Base-by-base conservation (phyloP, 2,113 vertebrate genomes). In the Proterorhinus semilunaris region DNA sequence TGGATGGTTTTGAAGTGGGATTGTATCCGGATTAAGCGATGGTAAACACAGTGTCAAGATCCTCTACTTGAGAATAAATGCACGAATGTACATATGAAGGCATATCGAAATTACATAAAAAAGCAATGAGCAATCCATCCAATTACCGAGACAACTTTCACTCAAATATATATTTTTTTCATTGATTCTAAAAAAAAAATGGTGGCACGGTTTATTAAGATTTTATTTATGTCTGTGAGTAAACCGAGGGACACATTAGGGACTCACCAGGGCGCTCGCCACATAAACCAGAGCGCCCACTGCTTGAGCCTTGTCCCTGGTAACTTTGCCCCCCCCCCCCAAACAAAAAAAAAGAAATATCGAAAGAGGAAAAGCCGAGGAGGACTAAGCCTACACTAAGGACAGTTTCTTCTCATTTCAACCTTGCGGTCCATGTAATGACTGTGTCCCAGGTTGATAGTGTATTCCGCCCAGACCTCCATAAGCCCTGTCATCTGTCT, bases 401-500 rank as follows among this genome's bases (percentile, higher is more conserved):
- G 74, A 71, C 68, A 65, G 11, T 66, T 16, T 66, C 49, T 51
- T 77, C 72, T 43, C 16, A 64, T 74, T 72, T 79, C 57, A 79
- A 66, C 75, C 71, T 62, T 48, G 46, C 52, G 36, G 58, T 80
- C 49, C 69, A 74, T 76, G 66, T 82, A 75, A 75, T 75, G 66
- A 79, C 68, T 68, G 55, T 63, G 67, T 73, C 69, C 44, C 63
- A 72, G 77, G 74, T 78, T 85, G 75, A 83, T 87, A 79, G 83
- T 15, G 76, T 88, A 89, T 90, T 89, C 90, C 77, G 62, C 79
- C 71, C 85, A 86, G 88, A 73, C 74, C 83, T 65, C 83, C 78
- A 75, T 89, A 86, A 87, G 78, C 87, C 85, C 84, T 57, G 83
- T 90, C 88, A 87, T 91, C 90, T 87, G 86, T 90, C 86, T 86